Conservation (phyloP, 1,140 invertebrate species). For the Rhyzopertha dominica region DNA sequence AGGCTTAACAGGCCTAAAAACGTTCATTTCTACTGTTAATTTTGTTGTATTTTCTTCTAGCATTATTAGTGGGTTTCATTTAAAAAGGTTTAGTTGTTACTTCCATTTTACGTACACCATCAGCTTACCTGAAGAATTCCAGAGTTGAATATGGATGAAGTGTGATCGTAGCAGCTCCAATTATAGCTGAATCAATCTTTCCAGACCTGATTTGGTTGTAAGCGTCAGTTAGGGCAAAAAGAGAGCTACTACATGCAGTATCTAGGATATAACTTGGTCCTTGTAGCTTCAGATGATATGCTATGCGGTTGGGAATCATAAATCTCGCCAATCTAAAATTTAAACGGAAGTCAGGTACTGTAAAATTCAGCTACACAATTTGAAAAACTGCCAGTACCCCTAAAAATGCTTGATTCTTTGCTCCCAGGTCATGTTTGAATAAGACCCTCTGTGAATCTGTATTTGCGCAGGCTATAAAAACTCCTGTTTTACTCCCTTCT, state of each 20-base stretch:
- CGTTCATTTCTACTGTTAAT: too few species aligned
- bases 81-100: too few species aligned
- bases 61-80: too few species aligned
- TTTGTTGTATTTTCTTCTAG: too few species aligned
- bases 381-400: too few species aligned
- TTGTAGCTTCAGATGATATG: slow-evolving; percentile 59
- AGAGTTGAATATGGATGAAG: slow-evolving; percentile 78
- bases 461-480: slow-evolving; percentile 71
- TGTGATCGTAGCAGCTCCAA: slow-evolving; percentile 74
- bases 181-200: slow-evolving; percentile 77
- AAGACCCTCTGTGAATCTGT: slow-evolving; percentile 67
- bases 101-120: too few species aligned
- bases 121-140: slow-evolving; percentile 61
- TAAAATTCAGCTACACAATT: too few species aligned
- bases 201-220: slow-evolving; percentile 66
- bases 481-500: slow-evolving; percentile 65
- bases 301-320: slow-evolving; percentile 87
- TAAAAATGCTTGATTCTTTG: too few species aligned
- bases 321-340: slow-evolving; percentile 45
- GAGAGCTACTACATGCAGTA: slow-evolving; percentile 83
- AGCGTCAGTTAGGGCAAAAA: slow-evolving; percentile 77
- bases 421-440: too few species aligned
- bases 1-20: too few species aligned
- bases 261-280: slow-evolving; percentile 80
- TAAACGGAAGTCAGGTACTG: too few species aligned